Conservation (phyloP, 2,797 vertebrate genomes). For the Acomys russatus region DNA sequence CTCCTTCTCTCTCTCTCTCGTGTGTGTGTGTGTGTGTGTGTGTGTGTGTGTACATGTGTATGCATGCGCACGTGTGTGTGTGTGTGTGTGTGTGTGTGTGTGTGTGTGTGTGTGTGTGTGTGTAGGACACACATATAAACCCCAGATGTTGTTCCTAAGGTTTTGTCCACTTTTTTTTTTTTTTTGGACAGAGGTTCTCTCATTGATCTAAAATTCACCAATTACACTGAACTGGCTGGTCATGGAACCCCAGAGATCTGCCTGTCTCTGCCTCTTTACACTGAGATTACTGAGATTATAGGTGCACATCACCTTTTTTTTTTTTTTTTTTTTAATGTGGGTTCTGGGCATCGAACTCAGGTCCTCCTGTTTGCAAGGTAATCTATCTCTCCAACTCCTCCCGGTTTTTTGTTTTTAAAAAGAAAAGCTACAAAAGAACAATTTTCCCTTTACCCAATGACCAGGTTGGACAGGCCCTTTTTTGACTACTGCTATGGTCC, state of each 20-base stretch:
- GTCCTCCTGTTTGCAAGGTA: too few species aligned
- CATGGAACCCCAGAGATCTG: neutral
- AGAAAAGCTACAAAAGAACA: neutral
- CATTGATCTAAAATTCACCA: neutral
- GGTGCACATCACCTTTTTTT: neutral
- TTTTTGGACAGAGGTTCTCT: neutral
- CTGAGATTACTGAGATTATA: neutral
- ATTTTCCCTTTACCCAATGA: neutral
- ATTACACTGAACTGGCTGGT: neutral
- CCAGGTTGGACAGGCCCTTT: neutral
- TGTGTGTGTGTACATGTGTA: neutral
- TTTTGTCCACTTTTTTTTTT: neutral
- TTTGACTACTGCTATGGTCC: neutral
- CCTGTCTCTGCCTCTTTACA: neutral
- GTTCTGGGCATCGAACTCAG: neutral
- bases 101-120: neutral
- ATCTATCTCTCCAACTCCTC: neutral
- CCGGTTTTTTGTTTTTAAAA: neutral
- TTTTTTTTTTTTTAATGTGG: neutral
- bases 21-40: neutral
- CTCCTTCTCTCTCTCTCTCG: too few species aligned
- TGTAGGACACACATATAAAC: neutral
- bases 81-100: neutral
- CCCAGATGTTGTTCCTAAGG: neutral
- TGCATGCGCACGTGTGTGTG: neutral